Evolutionary conservation across 2,797 vertebrate species (phyloP), one percentile per base, ranked within the genome.

Genomic region (Hoplostethus mediterraneus): DNA sequence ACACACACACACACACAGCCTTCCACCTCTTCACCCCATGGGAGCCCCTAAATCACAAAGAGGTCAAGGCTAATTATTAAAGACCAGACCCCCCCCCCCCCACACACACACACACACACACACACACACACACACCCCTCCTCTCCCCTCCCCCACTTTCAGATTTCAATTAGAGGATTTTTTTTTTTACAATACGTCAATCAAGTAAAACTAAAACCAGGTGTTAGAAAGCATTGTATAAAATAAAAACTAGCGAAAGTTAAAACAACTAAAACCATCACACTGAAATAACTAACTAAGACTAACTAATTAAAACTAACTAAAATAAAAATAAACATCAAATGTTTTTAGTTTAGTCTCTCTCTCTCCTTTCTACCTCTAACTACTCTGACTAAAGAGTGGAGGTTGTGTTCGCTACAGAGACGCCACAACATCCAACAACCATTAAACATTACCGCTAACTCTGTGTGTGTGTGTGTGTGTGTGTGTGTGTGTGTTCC

Each of bases 31-130:
- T 62, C 80, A 31, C 73, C 60, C 80, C 75, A 83, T 17, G 73
- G 42, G 75, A 71, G 58, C 58, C 45, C 1, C 12, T 84, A 81
- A 77, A 87, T 85, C 81, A 85, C 77, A 64, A 21, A 3, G 59
- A 78, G 80, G 88, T 82, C 77, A 80, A 57, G 63, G 42, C 63
- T 64, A 56, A 63, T 75, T 73, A 79, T 75, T 76, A 45, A 77
- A 77, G 62, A 69, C 56, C 73, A 75, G 69, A 58, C 63, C 59
- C 75, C 62, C 52, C 52, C 21, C 17, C 33, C 52, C n/a, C 17
- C 28, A n/a, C n/a, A n/a, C n/a, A n/a, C n/a, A n/a, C n/a, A n/a
- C n/a, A n/a, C n/a, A n/a, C n/a, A n/a, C n/a, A n/a, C n/a, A n/a
- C n/a, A n/a, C n/a, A n/a, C n/a, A n/a, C n/a, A n/a, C n/a, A n/a